phyloP scores from a whole-genome alignment of 2,797 vertebrate genomes.

The Onychomys arenicola region DNA sequence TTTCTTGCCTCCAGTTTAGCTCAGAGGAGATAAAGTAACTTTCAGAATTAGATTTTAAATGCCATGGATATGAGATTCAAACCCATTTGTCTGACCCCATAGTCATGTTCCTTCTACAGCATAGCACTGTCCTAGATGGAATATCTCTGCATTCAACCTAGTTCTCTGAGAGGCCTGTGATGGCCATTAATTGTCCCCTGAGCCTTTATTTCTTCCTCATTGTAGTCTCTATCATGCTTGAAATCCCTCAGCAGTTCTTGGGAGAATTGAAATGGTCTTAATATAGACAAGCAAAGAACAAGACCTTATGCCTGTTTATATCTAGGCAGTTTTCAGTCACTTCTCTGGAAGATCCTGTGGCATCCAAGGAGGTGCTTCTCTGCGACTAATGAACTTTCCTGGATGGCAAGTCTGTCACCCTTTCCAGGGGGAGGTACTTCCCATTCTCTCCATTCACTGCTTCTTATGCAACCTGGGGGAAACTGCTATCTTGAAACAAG shows the following conservation, averaged over 20 bases:
- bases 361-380: neutral
- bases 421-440: conserved; percentile 44
- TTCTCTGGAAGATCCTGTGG: conserved; percentile 6
- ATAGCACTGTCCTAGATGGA: neutral
- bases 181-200: neutral
- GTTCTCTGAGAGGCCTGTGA: conserved; percentile 37
- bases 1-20: conserved; percentile 37
- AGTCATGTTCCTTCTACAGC: neutral
- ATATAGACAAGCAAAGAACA: neutral
- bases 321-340: conserved; percentile 15
- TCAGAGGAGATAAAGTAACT: conserved; percentile 55
- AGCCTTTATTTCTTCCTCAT: conserved; percentile 38
- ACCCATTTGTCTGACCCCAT: conserved; percentile 22
- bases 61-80: conserved; percentile 52
- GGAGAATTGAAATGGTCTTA: conserved; percentile 58
- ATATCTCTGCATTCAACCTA: neutral
- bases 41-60: conserved; percentile 49
- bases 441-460: neutral
- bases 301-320: neutral
- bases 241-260: conserved; percentile 41
- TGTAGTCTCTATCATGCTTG: neutral
- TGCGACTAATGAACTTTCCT: conserved; percentile 1
- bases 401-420: conserved; percentile 62
- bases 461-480: conserved; percentile 56
- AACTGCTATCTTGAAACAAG: conserved; percentile 71